Conservation (phyloP, 2,888 invertebrate genomes). For the Pandemis corylana region DNA sequence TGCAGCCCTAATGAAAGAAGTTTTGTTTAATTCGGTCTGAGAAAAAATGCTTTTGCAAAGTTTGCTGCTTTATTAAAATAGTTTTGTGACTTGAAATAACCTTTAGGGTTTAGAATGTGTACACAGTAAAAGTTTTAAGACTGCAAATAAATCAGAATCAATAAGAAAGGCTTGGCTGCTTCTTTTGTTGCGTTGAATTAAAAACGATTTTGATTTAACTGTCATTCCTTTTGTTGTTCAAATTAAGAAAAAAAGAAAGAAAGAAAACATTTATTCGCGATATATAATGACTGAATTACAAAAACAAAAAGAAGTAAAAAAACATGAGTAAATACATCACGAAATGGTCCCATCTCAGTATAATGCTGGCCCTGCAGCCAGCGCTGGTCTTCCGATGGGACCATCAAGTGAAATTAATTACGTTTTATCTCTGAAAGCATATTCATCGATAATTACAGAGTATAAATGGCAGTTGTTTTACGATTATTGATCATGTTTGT, state of each 20-base stretch:
- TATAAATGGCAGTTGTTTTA: not conserved
- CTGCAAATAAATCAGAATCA: not conserved
- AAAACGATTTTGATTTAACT: not conserved
- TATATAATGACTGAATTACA: too few relatives aligned
- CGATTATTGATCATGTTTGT: not conserved
- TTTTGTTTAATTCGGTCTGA: conserved; percentile 40
- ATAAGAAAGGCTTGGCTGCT: not conserved
- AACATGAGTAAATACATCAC: too few relatives aligned
- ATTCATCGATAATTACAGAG: too few relatives aligned
- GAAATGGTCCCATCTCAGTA: too few relatives aligned
- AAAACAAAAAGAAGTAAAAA: too few relatives aligned
- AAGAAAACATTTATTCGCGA: too few relatives aligned
- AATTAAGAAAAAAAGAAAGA: too few relatives aligned
- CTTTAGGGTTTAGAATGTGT: conserved; percentile 18
- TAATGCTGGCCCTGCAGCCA: too few relatives aligned
- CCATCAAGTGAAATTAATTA: too few relatives aligned
- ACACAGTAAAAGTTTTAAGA: conserved; percentile 8
- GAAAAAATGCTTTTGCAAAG: conserved; percentile 27
- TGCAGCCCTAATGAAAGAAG: conserved; percentile 61
- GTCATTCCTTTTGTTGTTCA: too few relatives aligned
- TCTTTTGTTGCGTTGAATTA: not conserved
- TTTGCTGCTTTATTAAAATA: conserved; percentile 26
- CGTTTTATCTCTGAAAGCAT: too few relatives aligned
- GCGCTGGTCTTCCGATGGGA: too few relatives aligned
- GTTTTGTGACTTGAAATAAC: conserved; percentile 21